Evolutionary conservation across 2,888 invertebrate genomes (phyloP).

Genomic region (Orchestes rusci): DNA sequence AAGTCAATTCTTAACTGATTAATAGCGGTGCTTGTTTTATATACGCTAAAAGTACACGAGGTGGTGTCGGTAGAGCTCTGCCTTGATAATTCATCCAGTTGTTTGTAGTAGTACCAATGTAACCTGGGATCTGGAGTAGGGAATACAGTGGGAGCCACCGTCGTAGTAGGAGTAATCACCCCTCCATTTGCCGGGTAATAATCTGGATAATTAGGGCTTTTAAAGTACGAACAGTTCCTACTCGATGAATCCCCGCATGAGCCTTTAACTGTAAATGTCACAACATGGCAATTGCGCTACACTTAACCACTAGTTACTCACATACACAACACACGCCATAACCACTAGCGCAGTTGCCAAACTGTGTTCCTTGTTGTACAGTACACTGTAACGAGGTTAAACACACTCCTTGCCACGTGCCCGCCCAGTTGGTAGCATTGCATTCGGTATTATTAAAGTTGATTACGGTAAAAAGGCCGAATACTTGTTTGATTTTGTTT

Average conservation of each 20-base stretch:
- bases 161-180: constrained; percentile 30
- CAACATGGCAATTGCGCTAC: neutral
- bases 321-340: constrained; percentile 70
- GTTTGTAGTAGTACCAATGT: constrained; percentile 17
- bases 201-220: constrained; percentile 62
- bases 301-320: constrained; percentile 49
- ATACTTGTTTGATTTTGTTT: constrained; percentile 44
- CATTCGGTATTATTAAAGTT: constrained; percentile 62
- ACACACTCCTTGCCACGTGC: constrained; percentile 62
- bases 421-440: constrained; percentile 46
- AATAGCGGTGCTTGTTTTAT: constrained; percentile 54
- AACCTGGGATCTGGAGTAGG: constrained; percentile 34
- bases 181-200: constrained; percentile 38
- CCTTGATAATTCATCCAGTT: constrained; percentile 9
- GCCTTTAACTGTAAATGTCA: constrained; percentile 49
- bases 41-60: constrained; percentile 58
- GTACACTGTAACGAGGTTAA: constrained; percentile 61
- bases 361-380: constrained; percentile 52
- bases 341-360: constrained; percentile 66
- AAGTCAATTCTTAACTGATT: constrained; percentile 66
- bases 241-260: constrained; percentile 59
- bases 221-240: constrained; percentile 62
- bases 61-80: constrained; percentile 45
- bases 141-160: constrained; percentile 23
- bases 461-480: constrained; percentile 64